Evolutionary conservation across 2,888 invertebrate genomes (phyloP), one percentile per base, ranked within the genome.

Genomic region (Dugesia japonica): DNA sequence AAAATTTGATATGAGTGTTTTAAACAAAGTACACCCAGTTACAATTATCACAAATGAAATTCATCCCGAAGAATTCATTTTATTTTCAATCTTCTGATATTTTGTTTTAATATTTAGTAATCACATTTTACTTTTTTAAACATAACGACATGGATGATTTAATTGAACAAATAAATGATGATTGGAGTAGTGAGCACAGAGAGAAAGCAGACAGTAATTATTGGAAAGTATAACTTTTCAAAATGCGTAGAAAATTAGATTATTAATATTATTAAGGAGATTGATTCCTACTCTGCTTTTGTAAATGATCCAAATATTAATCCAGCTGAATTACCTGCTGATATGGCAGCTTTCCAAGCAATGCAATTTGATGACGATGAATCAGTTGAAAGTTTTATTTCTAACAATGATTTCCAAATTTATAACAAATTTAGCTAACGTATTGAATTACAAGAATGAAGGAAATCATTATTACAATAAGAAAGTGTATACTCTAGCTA

Each of bases 401-500:
- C 4, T 31, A 31, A 4, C 4, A 31, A 31, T 31, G 4, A 31
- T n/a, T n/a, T n/a, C n/a, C n/a, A n/a, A n/a, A 38, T 9, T 9
- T 38, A 13, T 38, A 17, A n/a, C n/a, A n/a, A n/a, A n/a, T 56
- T 56, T 23, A 56, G 56, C n/a, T 13, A 56, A 56, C n/a, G 56
- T n/a, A 20, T 4, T 56, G n/a, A 56, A 56, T n/a, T 56, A 56
- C n/a, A 56, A 56, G 17, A 56, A 56, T 56, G 56, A 56, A 56
- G 56, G 56, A 56, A 56, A 56, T 56, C 23, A 56, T 56, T 56
- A 56, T 56, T 56, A 20, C n/a, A 56, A 56, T n/a, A 56, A n/a
- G n/a, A 56, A 56, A 56, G 23, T 56, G 4, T 56, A 56, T n/a
- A n/a, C 56, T 13, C n/a, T 56, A 23, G 56, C 56, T 20, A 56